A percentile compares a stretch with the other conserved stretches of the same genome.
phyloP scores from a whole-genome alignment of 1,140 invertebrate species.

The Drosophila nannoptera region DNA sequence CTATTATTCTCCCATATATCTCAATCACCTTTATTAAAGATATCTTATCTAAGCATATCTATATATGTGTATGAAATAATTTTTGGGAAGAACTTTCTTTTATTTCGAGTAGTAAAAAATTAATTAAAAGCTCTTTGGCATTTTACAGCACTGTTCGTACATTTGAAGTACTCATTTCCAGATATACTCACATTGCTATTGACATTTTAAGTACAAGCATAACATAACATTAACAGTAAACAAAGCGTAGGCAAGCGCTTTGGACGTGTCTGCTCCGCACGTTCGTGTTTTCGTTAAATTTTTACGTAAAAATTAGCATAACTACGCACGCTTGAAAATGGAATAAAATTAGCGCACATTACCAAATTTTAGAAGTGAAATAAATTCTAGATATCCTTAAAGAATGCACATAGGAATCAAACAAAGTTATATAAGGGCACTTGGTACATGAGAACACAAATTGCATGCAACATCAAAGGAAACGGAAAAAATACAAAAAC shows the following conservation, averaged over 20 bases:
- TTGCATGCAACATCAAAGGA: conserved; percentile 12
- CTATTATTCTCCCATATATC: too few species aligned
- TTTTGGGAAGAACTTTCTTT: background rate
- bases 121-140: background rate
- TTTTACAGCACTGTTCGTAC: conserved; percentile 10
- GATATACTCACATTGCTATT: background rate
- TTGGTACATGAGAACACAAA: background rate
- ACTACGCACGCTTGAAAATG: conserved; percentile 21
- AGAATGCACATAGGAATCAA: background rate
- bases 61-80: too few species aligned
- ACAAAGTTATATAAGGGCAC: conserved; percentile 16
- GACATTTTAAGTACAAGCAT: conserved; percentile 3
- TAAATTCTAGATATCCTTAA: conserved; percentile 3
- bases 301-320: conserved; percentile 14
- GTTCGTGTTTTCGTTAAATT: background rate
- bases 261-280: conserved; percentile 19
- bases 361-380: conserved; percentile 7
- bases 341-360: conserved; percentile 15
- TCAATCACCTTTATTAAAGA: too few species aligned
- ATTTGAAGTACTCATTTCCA: conserved; percentile 11
- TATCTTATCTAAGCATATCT: too few species aligned
- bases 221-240: conserved; percentile 36
- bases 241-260: conserved; percentile 31
- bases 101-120: too few species aligned
- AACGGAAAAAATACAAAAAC: conserved; percentile 15